Evolutionary conservation across 2,113 vertebrate genomes (phyloP), one percentile per base, ranked within the genome.

Genomic region (Spilogale gracilis): DNA sequence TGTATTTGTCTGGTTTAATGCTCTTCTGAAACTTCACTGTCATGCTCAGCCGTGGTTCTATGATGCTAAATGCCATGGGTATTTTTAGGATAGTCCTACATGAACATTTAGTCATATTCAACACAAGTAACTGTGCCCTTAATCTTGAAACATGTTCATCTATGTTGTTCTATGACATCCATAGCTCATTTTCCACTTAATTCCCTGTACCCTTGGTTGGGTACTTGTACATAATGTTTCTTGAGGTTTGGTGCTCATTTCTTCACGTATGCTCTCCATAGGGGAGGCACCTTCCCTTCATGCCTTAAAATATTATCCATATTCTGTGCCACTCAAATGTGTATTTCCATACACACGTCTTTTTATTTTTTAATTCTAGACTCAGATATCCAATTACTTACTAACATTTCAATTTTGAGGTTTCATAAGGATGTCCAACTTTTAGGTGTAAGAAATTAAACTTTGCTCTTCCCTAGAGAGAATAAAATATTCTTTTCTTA

Each of bases 151-250:
- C 30, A 89, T 5, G 17, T 58, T 69, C 30, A 2, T 67, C 12
- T 38, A 0, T 48, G 3, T 21, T 9, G 10, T 73, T 79, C 7
- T 3, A 11, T 2, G 0, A 73, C 3, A 38, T 30, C 16, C 20
- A 18, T 14, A 32, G 8, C 52, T 71, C 7, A 4, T 48, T 89
- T 96, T n/a, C 9, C 48, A 78, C 48, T 27, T 78, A 27, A 30
- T 18, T 50, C 45, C 50, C 73, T 76, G 23, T 76, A 27, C 25
- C 4, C 1, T 92, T 25, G n/a, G 17, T 32, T 82, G n/a, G 14
- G 1, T 43, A 61, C 20, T 1, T 38, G 9, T 11, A 27, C 21
- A 65, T 60, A 67, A 21, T 13, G 0, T 23, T 54, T 48, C 27
- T 60, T 85, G 25, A 83, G 18, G 69, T 9, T 58, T 71, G 9